Base-by-base conservation (phyloP, 2,888 invertebrate species). In the Brenthis daphne region DNA sequence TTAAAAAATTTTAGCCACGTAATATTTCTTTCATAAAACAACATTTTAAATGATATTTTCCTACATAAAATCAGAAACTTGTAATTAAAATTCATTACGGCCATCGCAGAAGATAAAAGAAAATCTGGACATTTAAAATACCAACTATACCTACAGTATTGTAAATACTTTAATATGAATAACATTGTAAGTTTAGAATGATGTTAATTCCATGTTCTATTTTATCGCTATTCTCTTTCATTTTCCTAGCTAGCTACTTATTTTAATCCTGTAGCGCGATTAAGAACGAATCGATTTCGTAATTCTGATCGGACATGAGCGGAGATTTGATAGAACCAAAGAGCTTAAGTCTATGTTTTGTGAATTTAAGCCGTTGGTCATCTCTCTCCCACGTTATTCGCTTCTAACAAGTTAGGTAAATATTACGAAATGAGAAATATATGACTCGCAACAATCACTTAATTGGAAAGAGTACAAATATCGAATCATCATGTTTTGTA, bases 241-340 rank as follows among this genome's bases (percentile, higher is more conserved):
- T 85, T 85, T 85, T 82, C 83, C 77, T 76, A 80, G 78, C 79
- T 79, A 83, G 80, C 81, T 81, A 78, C 76, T 69, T 72, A 74
- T 76, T 77, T 80, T 82, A 84, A 85, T 83, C 82, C 79, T 70
- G 71, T 73, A 76, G 78, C 73, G 79, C 83, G 86, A 88, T 87
- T 85, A 87, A 81, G 79, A 80, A 80, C 77, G 75, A 86, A 87
- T 86, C 82, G 84, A 86, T 87, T 85, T 80, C 76, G 76, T 81
- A 82, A 79, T 81, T 79, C 80, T 75, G 77, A 83, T 82, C 76
- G 75, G 71, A 76, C 79, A 79, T 81, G 79, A 80, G 79, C 79
- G 73, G 77, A 80, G 79, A 85, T 83, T 85, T 79, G 80, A 87
- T 85, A 81, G 77, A 76, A 81, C 78, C 61, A 1, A 58, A 24